Conservation (phyloP, 1,140 invertebrate species). For the Halictus rubicundus region DNA sequence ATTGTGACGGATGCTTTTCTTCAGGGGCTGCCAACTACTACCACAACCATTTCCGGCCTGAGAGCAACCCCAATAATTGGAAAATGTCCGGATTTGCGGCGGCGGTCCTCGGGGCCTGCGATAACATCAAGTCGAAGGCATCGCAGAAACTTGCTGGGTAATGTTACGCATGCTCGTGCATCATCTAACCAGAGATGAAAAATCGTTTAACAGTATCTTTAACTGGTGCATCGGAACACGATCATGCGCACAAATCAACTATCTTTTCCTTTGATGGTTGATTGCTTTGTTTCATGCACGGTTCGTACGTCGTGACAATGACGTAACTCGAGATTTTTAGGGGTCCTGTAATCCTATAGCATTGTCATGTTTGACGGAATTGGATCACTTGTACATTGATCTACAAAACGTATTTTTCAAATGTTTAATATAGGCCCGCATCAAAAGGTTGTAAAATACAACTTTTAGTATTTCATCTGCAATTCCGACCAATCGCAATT, state of each 20-base stretch:
- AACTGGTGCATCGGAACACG: neutral
- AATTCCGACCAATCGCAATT: too few species aligned
- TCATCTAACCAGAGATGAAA: neutral
- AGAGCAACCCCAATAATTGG: slow-evolving; percentile 80
- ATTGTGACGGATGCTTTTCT: slow-evolving; percentile 7
- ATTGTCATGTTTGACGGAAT: too few species aligned
- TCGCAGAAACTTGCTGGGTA: slow-evolving; percentile 75
- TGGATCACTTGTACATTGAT: too few species aligned
- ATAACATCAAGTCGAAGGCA: slow-evolving; percentile 74
- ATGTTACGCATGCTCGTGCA: slow-evolving; percentile 38
- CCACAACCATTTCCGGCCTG: slow-evolving; percentile 63
- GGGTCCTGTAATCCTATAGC: too few species aligned
- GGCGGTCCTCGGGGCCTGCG: slow-evolving; percentile 77
- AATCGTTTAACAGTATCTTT: slow-evolving; percentile 42
- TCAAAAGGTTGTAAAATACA: too few species aligned
- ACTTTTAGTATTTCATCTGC: too few species aligned
- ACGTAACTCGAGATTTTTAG: neutral
- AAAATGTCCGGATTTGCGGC: slow-evolving; percentile 80
- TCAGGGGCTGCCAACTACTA: slow-evolving; percentile 76
- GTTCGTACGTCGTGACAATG: neutral
- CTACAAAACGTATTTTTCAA: too few species aligned
- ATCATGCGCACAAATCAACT: slow-evolving; percentile 17
- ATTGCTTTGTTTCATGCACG: neutral
- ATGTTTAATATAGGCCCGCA: too few species aligned
- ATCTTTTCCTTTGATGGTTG: neutral